Base-by-base conservation (phyloP, 64 coral and sea anemone genomes). In the Pachyseris speciosa region DNA sequence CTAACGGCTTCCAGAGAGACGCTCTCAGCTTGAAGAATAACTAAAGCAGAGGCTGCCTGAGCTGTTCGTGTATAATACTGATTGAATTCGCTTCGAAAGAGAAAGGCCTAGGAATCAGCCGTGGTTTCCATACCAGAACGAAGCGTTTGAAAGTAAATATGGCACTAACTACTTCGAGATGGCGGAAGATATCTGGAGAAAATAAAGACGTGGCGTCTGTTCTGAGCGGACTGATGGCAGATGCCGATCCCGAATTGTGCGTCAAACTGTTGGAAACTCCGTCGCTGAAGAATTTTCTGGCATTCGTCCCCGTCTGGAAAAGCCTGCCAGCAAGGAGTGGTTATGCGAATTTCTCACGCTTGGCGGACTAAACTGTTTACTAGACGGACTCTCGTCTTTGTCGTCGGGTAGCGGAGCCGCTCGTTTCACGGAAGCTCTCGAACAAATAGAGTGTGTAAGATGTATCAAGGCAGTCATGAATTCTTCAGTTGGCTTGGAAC, bases 401-500 rank as follows among this genome's bases (percentile, higher is more conserved):
- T 65, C 55, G 17, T 39, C 77, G 53, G 72, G n/a, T 12, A 71
- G 71, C n/a, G 48, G 85, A 69, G 66, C 37, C 15, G 19, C 60
- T 61, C 7, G 43, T 22, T 84, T 96, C n/a, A 59, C 76, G 47
- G 79, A 64, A 24, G 80, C 94, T 17, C 34, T 84, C 6, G 90
- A 89, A 8, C 85, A 89, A 52, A 64, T 96, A 2, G 90, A 96
- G 55, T 96, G 94, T 37, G 44, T 93, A 25, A 37, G 84, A 19
- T 84, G 90, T 38, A 93, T 96, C 22, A 96, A 96, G 78, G 94
- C 89, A 19, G 92, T 94, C 1, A 94, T 94, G 81, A 95, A 91
- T 67, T 94, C 96, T 0, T 55, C 86, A 1, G 73, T 33, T 78
- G 96, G 96, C 64, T 40, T 98, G 31, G 89, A 84, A 22, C 64